phyloP scores from a whole-genome alignment of 2,888 invertebrate species.

The Panorpa germanica region DNA sequence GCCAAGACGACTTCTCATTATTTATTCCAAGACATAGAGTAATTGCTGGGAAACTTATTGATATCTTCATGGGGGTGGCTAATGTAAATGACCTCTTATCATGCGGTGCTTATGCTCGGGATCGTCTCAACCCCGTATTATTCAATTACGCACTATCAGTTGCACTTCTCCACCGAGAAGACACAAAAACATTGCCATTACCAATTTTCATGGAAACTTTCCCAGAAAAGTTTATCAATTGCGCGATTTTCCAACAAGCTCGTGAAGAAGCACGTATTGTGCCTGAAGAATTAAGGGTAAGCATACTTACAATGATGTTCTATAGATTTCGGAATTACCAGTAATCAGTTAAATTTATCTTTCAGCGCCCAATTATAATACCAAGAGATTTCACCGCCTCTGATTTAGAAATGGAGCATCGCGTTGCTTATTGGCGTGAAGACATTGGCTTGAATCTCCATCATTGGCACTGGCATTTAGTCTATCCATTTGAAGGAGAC shows the following conservation, averaged over 20 bases:
- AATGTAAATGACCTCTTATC: conserved; percentile 44
- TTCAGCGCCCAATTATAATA: conserved; percentile 34
- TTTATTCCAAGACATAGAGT: conserved; percentile 52
- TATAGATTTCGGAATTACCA: neutral
- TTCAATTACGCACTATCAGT: conserved; percentile 66
- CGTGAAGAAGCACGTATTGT: conserved; percentile 33
- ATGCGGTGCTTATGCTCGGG: conserved; percentile 46
- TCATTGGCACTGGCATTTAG: conserved; percentile 86
- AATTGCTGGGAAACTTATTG: conserved; percentile 49
- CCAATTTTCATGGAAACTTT: conserved; percentile 44
- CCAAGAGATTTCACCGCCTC: conserved; percentile 59
- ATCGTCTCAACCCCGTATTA: conserved; percentile 58
- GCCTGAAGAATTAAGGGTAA: too few species aligned
- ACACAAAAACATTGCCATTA: conserved; percentile 27
- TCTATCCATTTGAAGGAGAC: conserved; percentile 58
- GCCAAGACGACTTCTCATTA: conserved; percentile 48
- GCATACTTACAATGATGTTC: too few species aligned
- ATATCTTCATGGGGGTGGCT: conserved; percentile 41
- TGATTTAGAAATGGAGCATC: conserved; percentile 55
- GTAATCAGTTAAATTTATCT: neutral
- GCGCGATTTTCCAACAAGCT: conserved; percentile 33
- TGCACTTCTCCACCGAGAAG: conserved; percentile 41
- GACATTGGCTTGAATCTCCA: conserved; percentile 73
- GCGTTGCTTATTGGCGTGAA: conserved; percentile 68
- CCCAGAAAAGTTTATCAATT: conserved; percentile 44